These are phyloP conservation scores for Rapana venosa DNA, from an alignment of 2,888 invertebrate genomes.

Conservation along the genomic window DNA sequence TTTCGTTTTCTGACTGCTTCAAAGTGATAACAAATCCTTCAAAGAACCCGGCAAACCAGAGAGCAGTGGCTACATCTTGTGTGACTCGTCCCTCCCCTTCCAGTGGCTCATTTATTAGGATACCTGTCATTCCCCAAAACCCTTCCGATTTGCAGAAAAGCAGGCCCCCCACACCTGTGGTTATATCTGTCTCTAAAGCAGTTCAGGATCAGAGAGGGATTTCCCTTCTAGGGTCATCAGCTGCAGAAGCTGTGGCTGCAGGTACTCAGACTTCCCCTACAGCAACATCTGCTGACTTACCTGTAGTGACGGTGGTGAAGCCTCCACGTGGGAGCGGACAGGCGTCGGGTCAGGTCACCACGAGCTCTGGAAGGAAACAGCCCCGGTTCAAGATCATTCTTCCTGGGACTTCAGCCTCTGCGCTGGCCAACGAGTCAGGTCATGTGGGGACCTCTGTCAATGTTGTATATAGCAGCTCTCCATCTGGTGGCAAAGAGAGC, in stretches of 20 bases:
- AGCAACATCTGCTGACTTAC: neutral
- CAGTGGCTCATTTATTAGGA: neutral
- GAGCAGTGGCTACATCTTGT: neutral
- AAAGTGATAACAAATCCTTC: neutral
- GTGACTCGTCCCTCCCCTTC: neutral
- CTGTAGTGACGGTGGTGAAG: too few species aligned
- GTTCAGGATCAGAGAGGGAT: neutral
- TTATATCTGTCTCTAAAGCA: neutral
- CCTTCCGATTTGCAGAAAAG: neutral
- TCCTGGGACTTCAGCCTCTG: neutral
- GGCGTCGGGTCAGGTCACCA: too few species aligned
- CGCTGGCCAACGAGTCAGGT: neutral
- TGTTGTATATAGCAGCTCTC: too few species aligned
- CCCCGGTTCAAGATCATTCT: neutral
- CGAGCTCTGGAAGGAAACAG: neutral
- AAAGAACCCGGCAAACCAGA: neutral
- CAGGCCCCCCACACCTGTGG: neutral
- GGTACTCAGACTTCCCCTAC: neutral
- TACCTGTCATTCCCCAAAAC: neutral
- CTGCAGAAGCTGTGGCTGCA: neutral
- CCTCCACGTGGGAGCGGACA: too few species aligned
- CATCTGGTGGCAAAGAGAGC: too few species aligned
- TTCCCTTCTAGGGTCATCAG: neutral
- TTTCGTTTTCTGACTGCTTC: neutral
- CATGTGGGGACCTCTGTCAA: neutral